Evolutionary conservation across 2,113 vertebrate species (phyloP).

Genomic region (Paralichthys olivaceus): DNA sequence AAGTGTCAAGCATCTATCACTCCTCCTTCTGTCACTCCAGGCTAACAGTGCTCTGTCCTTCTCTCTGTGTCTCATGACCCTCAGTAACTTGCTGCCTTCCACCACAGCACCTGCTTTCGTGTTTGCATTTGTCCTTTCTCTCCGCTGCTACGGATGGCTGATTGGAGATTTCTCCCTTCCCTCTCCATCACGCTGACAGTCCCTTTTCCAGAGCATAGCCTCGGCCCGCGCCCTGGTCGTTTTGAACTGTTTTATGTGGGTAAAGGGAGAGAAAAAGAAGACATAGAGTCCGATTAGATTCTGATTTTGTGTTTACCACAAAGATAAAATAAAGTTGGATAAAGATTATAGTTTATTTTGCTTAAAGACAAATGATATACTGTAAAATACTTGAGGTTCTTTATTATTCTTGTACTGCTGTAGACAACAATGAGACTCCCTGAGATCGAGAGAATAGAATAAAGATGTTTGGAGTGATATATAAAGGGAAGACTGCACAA

Average conservation of each 20-base stretch:
- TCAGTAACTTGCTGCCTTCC: conserved; percentile 34
- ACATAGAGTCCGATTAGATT: background rate
- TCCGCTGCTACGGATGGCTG: background rate
- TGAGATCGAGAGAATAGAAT: too few relatives aligned
- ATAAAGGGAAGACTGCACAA: background rate
- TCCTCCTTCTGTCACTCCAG: conserved; percentile 66
- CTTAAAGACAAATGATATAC: background rate
- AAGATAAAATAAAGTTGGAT: background rate
- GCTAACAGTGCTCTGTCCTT: conserved; percentile 61
- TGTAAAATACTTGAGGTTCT: too few relatives aligned
- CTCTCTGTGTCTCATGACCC: conserved; percentile 44
- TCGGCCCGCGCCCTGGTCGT: conserved; percentile 2
- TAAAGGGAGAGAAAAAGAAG: background rate
- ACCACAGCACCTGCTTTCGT: background rate
- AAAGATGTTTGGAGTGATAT: background rate
- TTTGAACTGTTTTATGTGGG: background rate
- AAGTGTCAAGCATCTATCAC: conserved; percentile 61
- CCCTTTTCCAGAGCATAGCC: conserved; percentile 8
- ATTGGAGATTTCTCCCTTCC: background rate
- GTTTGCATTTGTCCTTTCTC: conserved; percentile 14
- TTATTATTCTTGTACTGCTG: too few relatives aligned
- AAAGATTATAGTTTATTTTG: conserved; percentile 2
- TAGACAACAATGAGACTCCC: too few relatives aligned
- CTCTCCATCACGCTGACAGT: conserved; percentile 2
- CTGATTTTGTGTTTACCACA: background rate